A percentile compares a stretch with the other conserved stretches of the same genome.
Evolutionary conservation across 2,888 invertebrate species (phyloP).

Genomic region (Pachydiplax longipennis): DNA sequence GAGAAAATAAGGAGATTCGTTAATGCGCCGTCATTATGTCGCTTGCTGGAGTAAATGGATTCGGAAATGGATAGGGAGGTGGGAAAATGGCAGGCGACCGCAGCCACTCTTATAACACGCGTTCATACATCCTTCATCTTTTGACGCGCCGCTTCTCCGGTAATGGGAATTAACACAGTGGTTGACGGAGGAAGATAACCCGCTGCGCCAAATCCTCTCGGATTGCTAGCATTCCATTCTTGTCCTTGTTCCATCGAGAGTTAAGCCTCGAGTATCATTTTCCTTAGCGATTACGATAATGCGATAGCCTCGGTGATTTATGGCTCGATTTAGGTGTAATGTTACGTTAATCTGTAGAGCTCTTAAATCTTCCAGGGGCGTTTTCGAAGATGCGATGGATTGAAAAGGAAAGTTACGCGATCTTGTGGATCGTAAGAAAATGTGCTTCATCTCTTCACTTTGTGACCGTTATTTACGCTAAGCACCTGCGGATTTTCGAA

Average conservation of each 20-base stretch:
- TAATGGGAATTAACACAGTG: not conserved
- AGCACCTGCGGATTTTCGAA: too few relatives aligned
- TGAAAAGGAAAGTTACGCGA: too few relatives aligned
- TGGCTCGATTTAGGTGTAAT: not conserved
- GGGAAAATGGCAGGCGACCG: not conserved
- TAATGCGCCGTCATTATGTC: slow-evolving; percentile 17
- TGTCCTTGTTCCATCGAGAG: too few relatives aligned
- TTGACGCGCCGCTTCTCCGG: not conserved
- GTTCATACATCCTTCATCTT: not conserved
- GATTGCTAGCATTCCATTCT: not conserved
- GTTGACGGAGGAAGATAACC: not conserved
- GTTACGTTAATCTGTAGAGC: too few relatives aligned
- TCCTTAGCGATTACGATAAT: not conserved
- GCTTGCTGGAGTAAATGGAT: not conserved
- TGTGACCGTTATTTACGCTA: too few relatives aligned
- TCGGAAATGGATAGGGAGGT: not conserved
- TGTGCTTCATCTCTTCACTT: too few relatives aligned
- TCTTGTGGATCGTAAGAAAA: too few relatives aligned
- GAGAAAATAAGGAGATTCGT: slow-evolving; percentile 38
- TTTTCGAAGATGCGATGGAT: too few relatives aligned
- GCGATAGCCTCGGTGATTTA: not conserved
- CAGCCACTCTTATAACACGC: not conserved
- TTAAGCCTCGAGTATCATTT: not conserved
- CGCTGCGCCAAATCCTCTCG: not conserved
- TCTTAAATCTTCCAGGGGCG: too few relatives aligned